Base-by-base conservation (phyloP, 92 coral and sea anemone species). In the Paramuricea clavata region DNA sequence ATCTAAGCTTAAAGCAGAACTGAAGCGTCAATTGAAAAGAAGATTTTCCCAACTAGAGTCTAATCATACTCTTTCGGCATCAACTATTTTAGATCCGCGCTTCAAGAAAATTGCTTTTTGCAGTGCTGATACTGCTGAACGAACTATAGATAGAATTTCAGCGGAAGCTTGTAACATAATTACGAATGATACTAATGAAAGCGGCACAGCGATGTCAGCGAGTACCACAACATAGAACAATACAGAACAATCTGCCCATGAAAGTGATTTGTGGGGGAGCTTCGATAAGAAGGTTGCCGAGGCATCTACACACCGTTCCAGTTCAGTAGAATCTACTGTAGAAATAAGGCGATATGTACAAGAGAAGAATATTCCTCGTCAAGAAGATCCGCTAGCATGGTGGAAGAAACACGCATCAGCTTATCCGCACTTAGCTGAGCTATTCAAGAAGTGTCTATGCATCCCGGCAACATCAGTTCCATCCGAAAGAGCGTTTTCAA, bases 81-180 rank as follows among this genome's bases (percentile, higher is more conserved):
- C 70, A 62, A 62, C 70, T 8, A 26, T 62, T 30, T 62, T 62
- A 62, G 70, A 62, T 31, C 70, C 70, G 25, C 70, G 39, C n/a
- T 62, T 62, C 70, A 65, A 65, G 72, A 65, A 26, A 7, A 33
- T 65, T 11, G 72, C 72, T 28, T 65, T 65, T 26, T 30, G n/a
- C 72, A 65, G 72, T 33, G n/a, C 72, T n/a, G 72, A 65, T 19
- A 65, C n/a, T 26, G 13, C 72, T 65, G 72, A 65, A 6, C 72
- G 36, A 65, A 31, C 72, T 16, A 31, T 31, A 11, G 72, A 65
- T 11, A 28, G 72, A 11, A 65, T 26, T 65, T 65, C 72, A 21
- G n/a, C 19, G 36, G 72, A 65, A 26, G 22, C 28, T 65, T 28
- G 72, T 65, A 28, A 16, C 9, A 0, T 27, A 65, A 65, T 65